These are phyloP conservation scores for Sebastes cheni DNA, from an alignment of 2,797 vertebrate species.

Conservation along the genomic window DNA sequence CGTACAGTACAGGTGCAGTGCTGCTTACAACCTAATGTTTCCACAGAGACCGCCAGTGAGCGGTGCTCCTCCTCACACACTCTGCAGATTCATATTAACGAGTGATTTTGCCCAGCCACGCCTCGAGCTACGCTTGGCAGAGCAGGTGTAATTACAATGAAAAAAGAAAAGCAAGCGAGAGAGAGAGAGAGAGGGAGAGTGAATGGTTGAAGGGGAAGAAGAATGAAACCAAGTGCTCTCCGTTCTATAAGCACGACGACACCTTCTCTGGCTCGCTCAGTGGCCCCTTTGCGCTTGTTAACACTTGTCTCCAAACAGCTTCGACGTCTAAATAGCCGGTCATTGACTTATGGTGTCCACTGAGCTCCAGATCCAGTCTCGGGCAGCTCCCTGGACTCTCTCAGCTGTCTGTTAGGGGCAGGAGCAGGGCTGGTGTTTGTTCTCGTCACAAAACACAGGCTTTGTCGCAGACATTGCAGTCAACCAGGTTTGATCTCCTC, in stretches of 20 bases:
- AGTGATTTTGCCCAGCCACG: conserved; percentile 74
- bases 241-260: conserved; percentile 35
- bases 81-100: conserved; percentile 77
- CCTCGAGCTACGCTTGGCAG: conserved; percentile 75
- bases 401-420: conserved; percentile 27
- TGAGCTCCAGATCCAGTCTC: conserved; percentile 18
- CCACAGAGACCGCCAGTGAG: conserved; percentile 82
- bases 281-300: conserved; percentile 69
- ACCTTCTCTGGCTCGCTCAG: conserved; percentile 44
- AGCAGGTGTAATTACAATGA: conserved; percentile 78
- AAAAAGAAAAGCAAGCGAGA: neutral
- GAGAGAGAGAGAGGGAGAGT: conserved; percentile 35
- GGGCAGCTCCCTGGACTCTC: conserved; percentile 40
- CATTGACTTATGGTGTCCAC: conserved; percentile 53
- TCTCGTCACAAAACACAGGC: conserved; percentile 20
- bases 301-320: conserved; percentile 63
- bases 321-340: conserved; percentile 50
- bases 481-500: neutral
- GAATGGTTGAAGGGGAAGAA: conserved; percentile 38
- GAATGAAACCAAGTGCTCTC: conserved; percentile 43
- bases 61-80: conserved; percentile 75
- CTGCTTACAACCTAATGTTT: conserved; percentile 82
- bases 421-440: conserved; percentile 26
- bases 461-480: neutral
- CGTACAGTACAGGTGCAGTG: conserved; percentile 71